phyloP scores from a whole-genome alignment of 2,888 invertebrate genomes.

The Chrysolina oricalcia region DNA sequence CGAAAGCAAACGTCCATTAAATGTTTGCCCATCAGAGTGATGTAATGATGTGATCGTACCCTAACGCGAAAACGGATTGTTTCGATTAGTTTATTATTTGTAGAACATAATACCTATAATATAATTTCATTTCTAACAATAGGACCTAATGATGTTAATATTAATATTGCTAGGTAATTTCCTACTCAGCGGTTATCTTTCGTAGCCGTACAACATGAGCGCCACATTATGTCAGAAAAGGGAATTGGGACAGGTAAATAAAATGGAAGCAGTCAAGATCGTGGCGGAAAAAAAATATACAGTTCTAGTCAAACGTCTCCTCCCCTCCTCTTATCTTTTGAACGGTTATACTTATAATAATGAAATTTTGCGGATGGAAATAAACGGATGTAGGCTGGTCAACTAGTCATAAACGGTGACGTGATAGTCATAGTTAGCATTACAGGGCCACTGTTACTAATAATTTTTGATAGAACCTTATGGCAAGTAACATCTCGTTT shows the following conservation, averaged over 20 bases:
- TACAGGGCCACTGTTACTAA: too few relatives aligned
- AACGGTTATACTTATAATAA: too few relatives aligned
- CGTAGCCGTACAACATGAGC: conserved; percentile 49
- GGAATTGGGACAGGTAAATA: background rate
- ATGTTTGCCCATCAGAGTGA: background rate
- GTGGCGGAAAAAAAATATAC: too few relatives aligned
- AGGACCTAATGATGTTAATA: conserved; percentile 62
- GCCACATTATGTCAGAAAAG: conserved; percentile 32
- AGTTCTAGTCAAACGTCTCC: too few relatives aligned
- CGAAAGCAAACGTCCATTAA: conserved; percentile 18
- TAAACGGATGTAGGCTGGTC: too few relatives aligned
- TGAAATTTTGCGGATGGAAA: too few relatives aligned
- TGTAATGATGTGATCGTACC: conserved; percentile 40
- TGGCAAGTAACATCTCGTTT: too few relatives aligned
- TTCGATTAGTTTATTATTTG: conserved; percentile 50
- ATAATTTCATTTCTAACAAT: conserved; percentile 63
- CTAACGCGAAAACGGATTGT: conserved; percentile 41
- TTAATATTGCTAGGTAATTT: conserved; percentile 58
- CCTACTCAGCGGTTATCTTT: conserved; percentile 60
- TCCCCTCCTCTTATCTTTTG: too few relatives aligned
- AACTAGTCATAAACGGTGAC: too few relatives aligned
- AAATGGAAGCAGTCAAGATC: background rate
- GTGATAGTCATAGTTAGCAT: too few relatives aligned
- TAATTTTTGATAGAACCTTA: too few relatives aligned
- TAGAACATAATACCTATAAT: conserved; percentile 56